Evolutionary conservation across 1,140 invertebrate genomes (phyloP).

Genomic region (Lepidurus arcticus): DNA sequence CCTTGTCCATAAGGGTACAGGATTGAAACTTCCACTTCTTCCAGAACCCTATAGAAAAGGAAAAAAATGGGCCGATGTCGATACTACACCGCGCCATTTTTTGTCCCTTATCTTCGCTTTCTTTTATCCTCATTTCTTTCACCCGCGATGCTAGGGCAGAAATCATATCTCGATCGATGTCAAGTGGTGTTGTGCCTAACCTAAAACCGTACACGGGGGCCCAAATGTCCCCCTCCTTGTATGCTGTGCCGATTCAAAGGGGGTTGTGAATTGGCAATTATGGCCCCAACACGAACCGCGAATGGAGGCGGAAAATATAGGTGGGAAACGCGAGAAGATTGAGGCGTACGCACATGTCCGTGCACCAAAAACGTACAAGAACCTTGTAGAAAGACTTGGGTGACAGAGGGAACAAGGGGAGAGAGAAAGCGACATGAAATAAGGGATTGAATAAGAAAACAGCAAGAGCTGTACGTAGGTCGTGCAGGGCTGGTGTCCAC

Average conservation of each 20-base stretch:
- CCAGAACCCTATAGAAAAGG: background rate
- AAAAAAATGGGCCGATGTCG: background rate
- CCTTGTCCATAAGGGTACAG: background rate
- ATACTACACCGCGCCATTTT: background rate
- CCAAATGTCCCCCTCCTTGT: background rate
- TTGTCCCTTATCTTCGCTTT: background rate
- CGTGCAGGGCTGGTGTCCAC: background rate
- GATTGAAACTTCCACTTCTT: background rate
- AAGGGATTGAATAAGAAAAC: background rate
- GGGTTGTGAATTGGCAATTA: background rate
- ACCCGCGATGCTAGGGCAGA: background rate
- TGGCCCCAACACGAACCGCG: background rate
- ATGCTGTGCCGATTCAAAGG: background rate
- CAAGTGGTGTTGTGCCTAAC: constrained; percentile 13
- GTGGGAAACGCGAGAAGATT: background rate
- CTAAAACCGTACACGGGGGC: background rate
- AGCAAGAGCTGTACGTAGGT: background rate
- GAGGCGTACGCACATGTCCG: background rate
- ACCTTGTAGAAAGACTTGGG: no score
- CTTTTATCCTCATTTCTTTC: background rate
- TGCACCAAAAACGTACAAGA: background rate
- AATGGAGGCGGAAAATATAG: background rate
- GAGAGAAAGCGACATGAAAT: background rate
- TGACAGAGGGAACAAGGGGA: background rate
- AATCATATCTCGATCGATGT: constrained; percentile 18